Conservation (phyloP, 2,797 vertebrate genomes). For the Tenualosa thibaudeaui region DNA sequence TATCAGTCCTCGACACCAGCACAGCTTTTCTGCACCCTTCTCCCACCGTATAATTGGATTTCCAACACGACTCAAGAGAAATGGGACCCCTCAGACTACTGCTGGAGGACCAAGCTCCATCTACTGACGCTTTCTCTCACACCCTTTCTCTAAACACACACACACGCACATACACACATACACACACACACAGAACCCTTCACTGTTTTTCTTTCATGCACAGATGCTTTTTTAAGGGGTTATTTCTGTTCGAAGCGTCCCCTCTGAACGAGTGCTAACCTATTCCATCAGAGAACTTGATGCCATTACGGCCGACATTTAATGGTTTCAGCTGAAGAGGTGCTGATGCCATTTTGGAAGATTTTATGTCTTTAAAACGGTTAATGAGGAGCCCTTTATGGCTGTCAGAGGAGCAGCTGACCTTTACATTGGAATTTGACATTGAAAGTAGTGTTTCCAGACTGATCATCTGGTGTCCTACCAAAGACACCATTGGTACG, state of each 20-base stretch:
- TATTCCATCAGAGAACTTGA: background rate
- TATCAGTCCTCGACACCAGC: constrained; percentile 56
- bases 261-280: background rate
- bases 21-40: constrained; percentile 39
- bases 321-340: background rate
- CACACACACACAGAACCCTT: background rate
- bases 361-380: background rate
- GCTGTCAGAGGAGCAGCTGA: background rate
- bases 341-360: background rate
- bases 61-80: constrained; percentile 58
- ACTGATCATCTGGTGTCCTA: background rate
- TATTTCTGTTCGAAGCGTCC: background rate
- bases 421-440: background rate
- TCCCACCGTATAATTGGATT: constrained; percentile 57
- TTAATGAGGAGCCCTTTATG: background rate
- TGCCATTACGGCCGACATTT: background rate
- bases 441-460: background rate
- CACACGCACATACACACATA: background rate
- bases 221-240: background rate
- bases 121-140: background rate
- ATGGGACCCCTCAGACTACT: constrained; percentile 44
- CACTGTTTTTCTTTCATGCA: background rate
- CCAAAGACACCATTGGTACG: background rate
- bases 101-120: background rate
- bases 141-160: too few relatives aligned